phyloP scores from a whole-genome alignment of 2,888 invertebrate species.

The Oegoconia quadripuncta region DNA sequence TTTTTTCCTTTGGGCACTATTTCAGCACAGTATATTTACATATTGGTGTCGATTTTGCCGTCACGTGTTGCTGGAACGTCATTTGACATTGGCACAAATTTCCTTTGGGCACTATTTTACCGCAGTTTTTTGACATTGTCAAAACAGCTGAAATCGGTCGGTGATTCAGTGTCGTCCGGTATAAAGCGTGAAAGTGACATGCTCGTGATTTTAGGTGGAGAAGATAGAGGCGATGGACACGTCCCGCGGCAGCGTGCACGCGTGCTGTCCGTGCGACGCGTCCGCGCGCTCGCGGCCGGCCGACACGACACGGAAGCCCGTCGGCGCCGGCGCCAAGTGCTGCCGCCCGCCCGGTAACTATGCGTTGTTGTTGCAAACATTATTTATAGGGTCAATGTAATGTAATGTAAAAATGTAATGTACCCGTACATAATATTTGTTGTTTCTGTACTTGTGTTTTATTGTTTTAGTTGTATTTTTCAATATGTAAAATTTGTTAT shows the following conservation, averaged over 20 bases:
- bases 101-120: no score
- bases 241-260: conserved; percentile 58
- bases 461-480: no score
- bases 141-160: neutral
- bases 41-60: no score
- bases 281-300: conserved; percentile 18
- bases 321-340: conserved; percentile 28
- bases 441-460: no score
- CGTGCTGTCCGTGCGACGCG: conserved; percentile 61
- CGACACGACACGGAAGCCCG: conserved; percentile 15
- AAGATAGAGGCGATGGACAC: conserved; percentile 70
- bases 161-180: neutral
- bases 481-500: no score
- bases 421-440: no score
- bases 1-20: no score
- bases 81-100: no score
- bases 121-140: neutral
- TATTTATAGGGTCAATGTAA: neutral
- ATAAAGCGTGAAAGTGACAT: neutral
- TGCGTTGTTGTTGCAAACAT: neutral
- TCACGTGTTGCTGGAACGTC: no score
- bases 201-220: conserved; percentile 40
- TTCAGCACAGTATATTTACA: no score
- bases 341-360: conserved; percentile 43
- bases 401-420: no score